phyloP scores from a whole-genome alignment of 2,113 vertebrate species.

The Campylorhamphus procurvoides region DNA sequence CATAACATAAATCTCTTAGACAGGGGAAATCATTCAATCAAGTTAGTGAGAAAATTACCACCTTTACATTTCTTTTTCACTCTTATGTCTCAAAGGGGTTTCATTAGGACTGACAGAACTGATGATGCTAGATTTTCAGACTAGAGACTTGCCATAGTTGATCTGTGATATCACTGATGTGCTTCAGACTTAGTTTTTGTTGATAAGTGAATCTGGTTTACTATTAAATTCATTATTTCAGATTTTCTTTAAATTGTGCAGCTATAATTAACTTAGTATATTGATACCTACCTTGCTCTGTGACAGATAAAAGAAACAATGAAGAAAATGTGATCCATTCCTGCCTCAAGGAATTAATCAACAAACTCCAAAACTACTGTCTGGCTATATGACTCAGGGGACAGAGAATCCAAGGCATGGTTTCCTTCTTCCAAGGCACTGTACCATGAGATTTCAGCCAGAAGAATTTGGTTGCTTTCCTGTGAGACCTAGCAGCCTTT shows the following conservation, averaged over 20 bases:
- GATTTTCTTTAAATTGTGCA: neutral
- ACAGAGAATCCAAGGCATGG: neutral
- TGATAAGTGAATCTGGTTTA: neutral
- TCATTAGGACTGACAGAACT: slow-evolving; percentile 35
- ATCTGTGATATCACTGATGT: neutral
- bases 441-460: neutral
- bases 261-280: neutral
- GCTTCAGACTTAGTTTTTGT: neutral
- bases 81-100: neutral
- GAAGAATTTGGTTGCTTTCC: neutral
- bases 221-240: neutral
- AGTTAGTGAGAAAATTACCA: slow-evolving; percentile 48
- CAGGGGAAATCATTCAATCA: slow-evolving; percentile 32
- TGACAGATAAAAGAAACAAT: neutral
- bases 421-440: neutral
- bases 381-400: neutral
- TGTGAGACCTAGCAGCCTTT: neutral
- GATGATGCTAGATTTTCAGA: slow-evolving; percentile 19
- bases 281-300: neutral
- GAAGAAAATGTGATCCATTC: neutral
- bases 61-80: slow-evolving; percentile 21
- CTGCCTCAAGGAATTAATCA: neutral
- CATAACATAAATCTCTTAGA: slow-evolving; percentile 40
- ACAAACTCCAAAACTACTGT: neutral
- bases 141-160: neutral